Base-by-base conservation (phyloP, 2,113 vertebrate species). In the Sinocyclocheilus grahami region DNA sequence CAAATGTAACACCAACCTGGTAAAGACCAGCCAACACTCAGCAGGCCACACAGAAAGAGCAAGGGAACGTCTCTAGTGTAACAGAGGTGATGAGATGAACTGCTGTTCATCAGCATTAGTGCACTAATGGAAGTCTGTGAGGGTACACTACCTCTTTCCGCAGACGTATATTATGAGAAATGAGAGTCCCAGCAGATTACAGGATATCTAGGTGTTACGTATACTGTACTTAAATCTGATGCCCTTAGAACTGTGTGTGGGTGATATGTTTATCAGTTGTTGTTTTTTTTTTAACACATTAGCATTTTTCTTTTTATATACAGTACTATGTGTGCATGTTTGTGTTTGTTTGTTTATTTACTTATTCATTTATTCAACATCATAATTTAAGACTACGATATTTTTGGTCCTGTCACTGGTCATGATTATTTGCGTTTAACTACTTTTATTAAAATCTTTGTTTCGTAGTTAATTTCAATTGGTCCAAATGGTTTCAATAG, bases 61-160 rank as follows among this genome's bases (percentile, higher is more conserved):
- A 51, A 69, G 8, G 46, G 39, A 5, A 63, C 27, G 27, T 65
- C 58, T 78, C 46, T 13, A 37, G 46, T 55, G 69, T 42, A 51
- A 74, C 55, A 67, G 71, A 88, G 78, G 53, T 39, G 58, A 22
- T 18, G 58, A 80, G 37, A 55, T 18, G 14, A 62, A 24, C 55
- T 81, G 60, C 53, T 69, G 62, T 82, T 82, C 24, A 88, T 88
- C 87, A 88, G 71, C 60, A 82, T 67, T 85, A 85, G 65, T 27
- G 60, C 27, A 55, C 37, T 81, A 85, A 65, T 67, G 69, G 77
- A 71, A 78, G 82, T 39, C 67, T 85, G 30, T 27, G 62, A 51
- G 76, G 42, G 53, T 5, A 39, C 27, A 30, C 39, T 13, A 30
- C 37, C 33, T 27, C 33, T 72, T 60, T 42, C 60, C 5, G 14